phyloP scores from a whole-genome alignment of 2,797 vertebrate species.

The Mus caroli region DNA sequence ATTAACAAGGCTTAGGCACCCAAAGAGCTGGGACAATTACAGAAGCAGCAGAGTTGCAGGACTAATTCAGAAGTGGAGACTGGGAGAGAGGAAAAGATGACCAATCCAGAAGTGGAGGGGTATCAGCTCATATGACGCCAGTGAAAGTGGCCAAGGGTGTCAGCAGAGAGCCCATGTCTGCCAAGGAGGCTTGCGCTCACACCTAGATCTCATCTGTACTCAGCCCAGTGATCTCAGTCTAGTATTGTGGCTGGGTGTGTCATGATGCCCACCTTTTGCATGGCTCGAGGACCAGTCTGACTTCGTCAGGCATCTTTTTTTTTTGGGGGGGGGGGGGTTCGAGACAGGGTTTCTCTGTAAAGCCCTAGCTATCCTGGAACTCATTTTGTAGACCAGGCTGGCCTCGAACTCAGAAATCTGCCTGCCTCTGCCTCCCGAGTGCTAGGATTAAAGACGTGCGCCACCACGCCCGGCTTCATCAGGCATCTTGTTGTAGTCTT shows the following conservation, averaged over 20 bases:
- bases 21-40: accelerated
- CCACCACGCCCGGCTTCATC: not conserved
- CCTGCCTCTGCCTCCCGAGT: too few relatives aligned
- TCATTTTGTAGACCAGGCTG: too few relatives aligned
- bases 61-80: not conserved
- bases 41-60: accelerated
- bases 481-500: not conserved
- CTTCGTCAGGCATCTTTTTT: not conserved
- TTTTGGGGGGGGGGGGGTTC: too few relatives aligned
- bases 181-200: not conserved
- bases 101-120: not conserved
- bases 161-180: not conserved
- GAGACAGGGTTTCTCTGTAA: too few relatives aligned
- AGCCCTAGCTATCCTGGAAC: too few relatives aligned
- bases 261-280: too few relatives aligned
- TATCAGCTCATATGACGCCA: not conserved
- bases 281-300: not conserved
- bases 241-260: not conserved
- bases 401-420: too few relatives aligned
- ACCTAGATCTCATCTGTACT: not conserved
- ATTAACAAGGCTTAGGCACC: accelerated
- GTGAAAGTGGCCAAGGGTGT: not conserved
- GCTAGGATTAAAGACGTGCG: too few relatives aligned
- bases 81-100: too few relatives aligned
- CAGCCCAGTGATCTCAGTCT: accelerated